A percentile compares a stretch with the other conserved stretches of the same genome.
These are phyloP conservation scores for Lonchura striata DNA, from an alignment of 2,113 vertebrate genomes.

Conservation along the genomic window DNA sequence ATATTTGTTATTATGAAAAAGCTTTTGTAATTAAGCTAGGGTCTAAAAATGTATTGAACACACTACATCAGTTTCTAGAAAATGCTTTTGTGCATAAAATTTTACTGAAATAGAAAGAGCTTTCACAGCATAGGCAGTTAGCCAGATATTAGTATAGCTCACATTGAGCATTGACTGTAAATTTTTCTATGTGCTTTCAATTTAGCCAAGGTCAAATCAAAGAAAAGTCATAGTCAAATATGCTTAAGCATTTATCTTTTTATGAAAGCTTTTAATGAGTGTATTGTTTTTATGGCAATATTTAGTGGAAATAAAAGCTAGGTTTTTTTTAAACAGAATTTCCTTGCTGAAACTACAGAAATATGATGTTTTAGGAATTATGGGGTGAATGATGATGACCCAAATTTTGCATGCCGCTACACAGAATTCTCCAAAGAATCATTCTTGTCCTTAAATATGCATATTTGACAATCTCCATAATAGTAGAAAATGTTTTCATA, in stretches of 20 bases:
- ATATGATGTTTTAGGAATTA: not conserved
- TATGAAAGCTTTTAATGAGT: not conserved
- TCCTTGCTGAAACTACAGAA: not conserved
- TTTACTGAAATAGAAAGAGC: conserved; percentile 54
- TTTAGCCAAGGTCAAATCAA: conserved; percentile 45
- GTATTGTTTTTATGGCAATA: not conserved
- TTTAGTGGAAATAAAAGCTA: not conserved
- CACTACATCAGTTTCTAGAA: conserved; percentile 40
- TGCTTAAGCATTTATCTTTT: not conserved
- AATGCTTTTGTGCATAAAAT: conserved; percentile 43
- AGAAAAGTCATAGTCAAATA: not conserved
- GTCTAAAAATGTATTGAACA: conserved; percentile 41
- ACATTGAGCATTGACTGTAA: not conserved
- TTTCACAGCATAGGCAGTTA: conserved; percentile 45
- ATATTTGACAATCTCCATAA: not conserved
- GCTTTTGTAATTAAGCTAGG: conserved; percentile 55
- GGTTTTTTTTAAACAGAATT: not conserved
- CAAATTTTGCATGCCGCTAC: not conserved
- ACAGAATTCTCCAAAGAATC: not conserved
- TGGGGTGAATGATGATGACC: not conserved
- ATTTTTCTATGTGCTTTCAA: conserved; percentile 4
- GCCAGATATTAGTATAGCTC: conserved; percentile 35
- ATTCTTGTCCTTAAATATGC: not conserved
- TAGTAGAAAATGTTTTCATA: not conserved
- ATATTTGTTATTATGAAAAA: conserved; percentile 67